Percentiles rank a stretch among this genome's conserved stretches.
These are phyloP conservation scores for Periophthalmodon schlosseri DNA, from an alignment of 2,113 vertebrate genomes.

Conservation along the genomic window DNA sequence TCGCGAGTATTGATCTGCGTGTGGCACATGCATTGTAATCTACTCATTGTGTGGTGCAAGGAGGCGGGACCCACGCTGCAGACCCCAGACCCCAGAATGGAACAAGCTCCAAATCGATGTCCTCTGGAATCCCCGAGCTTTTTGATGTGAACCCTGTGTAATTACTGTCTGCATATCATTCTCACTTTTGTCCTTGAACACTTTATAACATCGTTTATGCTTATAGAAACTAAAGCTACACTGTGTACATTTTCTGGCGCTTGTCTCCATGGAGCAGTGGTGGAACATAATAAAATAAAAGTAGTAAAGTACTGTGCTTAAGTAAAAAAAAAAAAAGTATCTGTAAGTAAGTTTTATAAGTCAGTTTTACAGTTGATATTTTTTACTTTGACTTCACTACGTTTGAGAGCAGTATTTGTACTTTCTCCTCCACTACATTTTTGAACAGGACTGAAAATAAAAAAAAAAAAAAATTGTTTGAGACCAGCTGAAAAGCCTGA, in stretches of 20 bases:
- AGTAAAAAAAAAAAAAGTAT: too few species aligned
- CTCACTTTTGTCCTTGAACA: background rate
- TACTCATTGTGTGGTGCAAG: slow-evolving; percentile 72
- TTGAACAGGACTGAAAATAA: too few species aligned
- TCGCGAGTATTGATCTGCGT: slow-evolving; percentile 74
- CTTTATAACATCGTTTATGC: slow-evolving; percentile 9
- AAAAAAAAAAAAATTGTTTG: too few species aligned
- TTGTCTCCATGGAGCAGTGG: too few species aligned
- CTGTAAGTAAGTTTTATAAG: too few species aligned
- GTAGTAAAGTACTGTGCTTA: too few species aligned
- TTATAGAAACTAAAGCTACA: background rate
- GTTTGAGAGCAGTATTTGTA: too few species aligned
- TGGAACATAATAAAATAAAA: too few species aligned
- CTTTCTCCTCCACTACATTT: too few species aligned
- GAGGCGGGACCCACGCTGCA: slow-evolving; percentile 58
- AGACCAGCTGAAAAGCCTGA: too few species aligned
- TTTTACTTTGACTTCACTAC: too few species aligned
- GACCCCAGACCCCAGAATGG: slow-evolving; percentile 36
- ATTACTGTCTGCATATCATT: background rate
- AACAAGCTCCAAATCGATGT: slow-evolving; percentile 43
- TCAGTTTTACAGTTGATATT: too few species aligned
- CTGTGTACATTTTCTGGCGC: background rate
- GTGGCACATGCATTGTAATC: slow-evolving; percentile 74
- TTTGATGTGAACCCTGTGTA: slow-evolving; percentile 4
- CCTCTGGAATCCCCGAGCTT: slow-evolving; percentile 38